Base-by-base conservation (phyloP, 30 jellyfish, hydroid and myxozoan genomes). In the Nemopilema nomurai region DNA sequence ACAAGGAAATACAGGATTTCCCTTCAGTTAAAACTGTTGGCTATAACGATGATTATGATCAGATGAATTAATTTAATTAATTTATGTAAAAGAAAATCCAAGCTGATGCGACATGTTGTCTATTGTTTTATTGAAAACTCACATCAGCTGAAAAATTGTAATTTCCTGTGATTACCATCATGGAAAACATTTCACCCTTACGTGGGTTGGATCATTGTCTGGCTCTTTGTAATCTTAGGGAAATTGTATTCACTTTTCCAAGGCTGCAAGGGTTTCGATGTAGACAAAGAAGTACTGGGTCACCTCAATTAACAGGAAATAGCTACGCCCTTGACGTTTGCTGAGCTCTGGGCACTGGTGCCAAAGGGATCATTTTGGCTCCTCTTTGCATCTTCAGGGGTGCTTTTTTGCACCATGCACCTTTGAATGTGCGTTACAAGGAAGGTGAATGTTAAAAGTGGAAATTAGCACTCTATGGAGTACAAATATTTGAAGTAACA, bases 1-100 rank as follows among this genome's bases (percentile, higher is more conserved):
- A 0, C 32, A 77, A 66, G 87, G 87, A 77, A 77, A 76, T 62
- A 57, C 49, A 27, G 51, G 87, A 77, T 77, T 57, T 77, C 78
- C 87, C 50, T 18, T 62, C 33, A 24, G 70, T 25, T 18, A 73
- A 71, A 18, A 31, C 51, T 73, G 22, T 22, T 41, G 57, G 57
- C 57, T 3, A 13, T 41, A 41, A 13, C 57, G 9, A 41, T 41
- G 57, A 41, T 41, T 41, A 41, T 41, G 57, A 41, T 41, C 6
- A 41, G 57, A 41, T 41, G 57, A 41, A 41, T 41, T 41, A 41
- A 41, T 41, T 41, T 41, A 41, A 41, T 41, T 41, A 41, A 41
- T 41, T 41, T 41, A 13, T 13, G 57, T 41, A 41, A 41, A 13
- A 41, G 57, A 41, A 41, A 41, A 41, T 41, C 57, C 57, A 41